Evolutionary conservation across 2,797 vertebrate genomes (phyloP).

Genomic region (Sphaeramia orbicularis): DNA sequence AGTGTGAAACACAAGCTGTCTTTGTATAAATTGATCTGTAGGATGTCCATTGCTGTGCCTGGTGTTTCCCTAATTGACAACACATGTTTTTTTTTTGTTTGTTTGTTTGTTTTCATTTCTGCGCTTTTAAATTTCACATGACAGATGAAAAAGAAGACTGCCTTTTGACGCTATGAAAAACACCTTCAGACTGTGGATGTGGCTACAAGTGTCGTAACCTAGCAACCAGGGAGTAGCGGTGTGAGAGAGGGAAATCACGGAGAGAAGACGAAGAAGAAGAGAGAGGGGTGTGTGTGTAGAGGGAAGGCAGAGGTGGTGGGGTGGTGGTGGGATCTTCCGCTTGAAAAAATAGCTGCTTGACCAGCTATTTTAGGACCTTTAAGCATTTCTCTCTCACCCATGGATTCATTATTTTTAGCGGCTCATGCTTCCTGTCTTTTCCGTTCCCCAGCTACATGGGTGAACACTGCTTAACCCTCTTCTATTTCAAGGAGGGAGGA

Average conservation of each 20-base stretch:
- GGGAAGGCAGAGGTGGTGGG: too few species aligned
- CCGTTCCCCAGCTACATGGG: conserved; percentile 43
- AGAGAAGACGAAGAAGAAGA: conserved; percentile 13
- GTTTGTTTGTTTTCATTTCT: conserved; percentile 69
- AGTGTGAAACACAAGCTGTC: conserved; percentile 59
- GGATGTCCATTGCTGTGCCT: conserved; percentile 53
- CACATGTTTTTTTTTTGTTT: conserved; percentile 54
- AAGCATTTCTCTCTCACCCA: conserved; percentile 67
- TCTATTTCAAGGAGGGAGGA: conserved; percentile 58
- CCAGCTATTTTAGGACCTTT: conserved; percentile 80
- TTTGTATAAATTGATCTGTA: conserved; percentile 64
- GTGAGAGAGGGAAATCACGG: conserved; percentile 31
- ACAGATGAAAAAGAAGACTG: conserved; percentile 66
- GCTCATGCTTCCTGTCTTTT: conserved; percentile 66
- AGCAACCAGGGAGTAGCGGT: conserved; percentile 83
- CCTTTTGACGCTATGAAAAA: conserved; percentile 70
- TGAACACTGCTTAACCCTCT: conserved; percentile 63
- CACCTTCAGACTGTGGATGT: conserved; percentile 75
- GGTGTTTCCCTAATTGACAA: conserved; percentile 74
- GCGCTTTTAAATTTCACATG: conserved; percentile 82
- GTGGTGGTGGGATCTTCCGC: conserved; percentile 74
- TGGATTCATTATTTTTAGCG: conserved; percentile 78
- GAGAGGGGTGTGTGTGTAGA: conserved; percentile 7
- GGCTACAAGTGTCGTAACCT: conserved; percentile 83
- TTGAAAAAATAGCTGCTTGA: conserved; percentile 73